Evolutionary conservation across 2,113 vertebrate genomes (phyloP).

Genomic region (Burhinus oedicnemus): DNA sequence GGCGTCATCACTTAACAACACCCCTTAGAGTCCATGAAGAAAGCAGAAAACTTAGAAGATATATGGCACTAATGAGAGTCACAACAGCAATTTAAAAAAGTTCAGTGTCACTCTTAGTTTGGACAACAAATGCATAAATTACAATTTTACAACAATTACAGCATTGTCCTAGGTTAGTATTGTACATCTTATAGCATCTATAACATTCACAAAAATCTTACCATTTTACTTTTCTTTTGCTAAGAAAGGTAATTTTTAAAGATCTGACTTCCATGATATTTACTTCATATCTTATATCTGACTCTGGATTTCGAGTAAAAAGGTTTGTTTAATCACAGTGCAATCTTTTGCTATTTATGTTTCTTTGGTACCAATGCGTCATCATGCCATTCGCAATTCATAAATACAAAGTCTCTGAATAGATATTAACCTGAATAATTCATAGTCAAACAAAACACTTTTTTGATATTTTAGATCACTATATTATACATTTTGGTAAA

Average conservation of each 20-base stretch:
- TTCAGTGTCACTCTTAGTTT: neutral
- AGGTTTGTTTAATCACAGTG: conserved; percentile 2
- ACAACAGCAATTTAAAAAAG: neutral
- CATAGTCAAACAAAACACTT: neutral
- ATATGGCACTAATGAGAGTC: neutral
- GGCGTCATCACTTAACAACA: neutral
- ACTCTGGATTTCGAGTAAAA: neutral
- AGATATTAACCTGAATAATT: conserved; percentile 57
- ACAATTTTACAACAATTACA: neutral
- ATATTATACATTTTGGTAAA: conserved; percentile 12
- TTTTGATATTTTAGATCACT: neutral
- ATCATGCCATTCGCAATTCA: conserved; percentile 23
- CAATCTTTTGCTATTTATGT: conserved; percentile 11
- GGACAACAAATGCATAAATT: neutral
- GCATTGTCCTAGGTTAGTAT: accelerated
- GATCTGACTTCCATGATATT: neutral
- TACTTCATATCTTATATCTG: neutral
- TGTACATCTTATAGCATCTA: neutral
- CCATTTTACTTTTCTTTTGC: neutral
- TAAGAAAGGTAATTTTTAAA: neutral
- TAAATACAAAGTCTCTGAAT: conserved; percentile 53
- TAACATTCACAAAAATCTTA: neutral
- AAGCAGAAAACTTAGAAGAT: neutral
- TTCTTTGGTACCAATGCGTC: neutral
- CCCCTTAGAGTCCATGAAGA: neutral